A percentile compares a stretch with the other conserved stretches of the same genome.
Evolutionary conservation across 2,888 invertebrate species (phyloP).

Genomic region (Stenurella melanura): DNA sequence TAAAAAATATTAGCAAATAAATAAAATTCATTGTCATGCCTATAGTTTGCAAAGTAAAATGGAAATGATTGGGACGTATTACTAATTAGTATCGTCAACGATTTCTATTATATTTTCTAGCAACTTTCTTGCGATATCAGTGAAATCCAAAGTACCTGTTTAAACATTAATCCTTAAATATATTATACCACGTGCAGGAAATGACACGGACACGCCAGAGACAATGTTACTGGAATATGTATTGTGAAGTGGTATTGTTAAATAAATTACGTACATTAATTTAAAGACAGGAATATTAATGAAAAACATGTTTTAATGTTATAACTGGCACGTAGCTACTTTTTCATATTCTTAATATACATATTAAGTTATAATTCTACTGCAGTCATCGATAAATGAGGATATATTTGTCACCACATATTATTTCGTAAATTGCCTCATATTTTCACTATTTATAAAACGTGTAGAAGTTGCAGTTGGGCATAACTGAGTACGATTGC

Average conservation of each 20-base stretch:
- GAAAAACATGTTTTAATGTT: not conserved
- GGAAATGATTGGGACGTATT: not conserved
- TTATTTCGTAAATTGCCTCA: too few species aligned
- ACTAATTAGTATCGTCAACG: not conserved
- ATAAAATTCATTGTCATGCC: too few species aligned
- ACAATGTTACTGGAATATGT: constrained; percentile 2
- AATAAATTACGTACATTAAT: not conserved
- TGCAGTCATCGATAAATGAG: too few species aligned
- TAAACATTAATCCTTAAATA: constrained; percentile 6
- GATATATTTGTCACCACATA: too few species aligned
- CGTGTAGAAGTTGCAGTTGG: too few species aligned
- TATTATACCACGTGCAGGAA: not conserved
- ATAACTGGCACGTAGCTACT: not conserved
- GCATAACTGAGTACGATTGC: too few species aligned
- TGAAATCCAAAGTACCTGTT: not conserved
- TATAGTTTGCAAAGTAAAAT: not conserved
- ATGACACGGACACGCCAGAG: not conserved
- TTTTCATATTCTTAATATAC: not conserved
- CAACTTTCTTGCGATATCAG: not conserved
- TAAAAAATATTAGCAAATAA: too few species aligned
- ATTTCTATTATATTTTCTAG: not conserved
- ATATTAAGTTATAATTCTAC: too few species aligned
- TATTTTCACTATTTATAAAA: too few species aligned
- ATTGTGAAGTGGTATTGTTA: not conserved
- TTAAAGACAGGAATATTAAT: not conserved